Base-by-base conservation (phyloP, 2,797 vertebrate genomes). In the Meriones psammophilus region DNA sequence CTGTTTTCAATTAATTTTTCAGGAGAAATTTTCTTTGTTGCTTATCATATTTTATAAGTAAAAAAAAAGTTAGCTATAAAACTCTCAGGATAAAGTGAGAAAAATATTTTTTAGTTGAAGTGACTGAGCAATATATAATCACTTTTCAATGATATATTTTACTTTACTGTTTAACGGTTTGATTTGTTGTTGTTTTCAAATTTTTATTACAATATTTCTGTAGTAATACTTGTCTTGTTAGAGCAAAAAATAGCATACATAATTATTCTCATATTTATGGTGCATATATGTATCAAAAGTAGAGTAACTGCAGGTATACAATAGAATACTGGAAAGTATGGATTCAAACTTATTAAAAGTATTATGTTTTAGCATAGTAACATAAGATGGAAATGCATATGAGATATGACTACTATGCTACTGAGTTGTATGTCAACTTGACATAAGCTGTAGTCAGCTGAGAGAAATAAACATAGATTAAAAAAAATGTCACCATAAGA, bases 1-100 rank as follows among this genome's bases (percentile, higher is more conserved):
- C 2, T 64, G 66, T 91, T 94, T 88, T 93, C 66, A 87, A 95
- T 64, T 91, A 93, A 81, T 77, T 46, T 89, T 96, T 46, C 50
- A 71, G 68, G 22, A 91, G 58, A 88, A 20, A 86, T 80, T 74
- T 92, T 95, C 26, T 95, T 94, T 62, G 18, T 83, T 95, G 36
- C 8, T 4, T 74, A 30, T 94, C 50, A 89, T 17, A 84, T 91
- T 96, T 94, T 92, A 94, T 96, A 86, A 89, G 36, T 79, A 87
- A 87, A 87, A 42, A 42, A 71, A 74, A 96, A 95, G 78, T 77
- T n/a, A 91, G 69, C 86, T 95, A 91, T 83, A 97, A 97, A 95
- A 26, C 88, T 20, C 62, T 88, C 78, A 83, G 66, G 42, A 42
- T 42, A 36, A 95, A 88, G 95, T 81, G 24, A 79, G 73, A 87